A percentile compares a stretch with the other conserved stretches of the same genome.
phyloP scores from a whole-genome alignment of 1,140 invertebrate species.

The Drosophila nebulosa region DNA sequence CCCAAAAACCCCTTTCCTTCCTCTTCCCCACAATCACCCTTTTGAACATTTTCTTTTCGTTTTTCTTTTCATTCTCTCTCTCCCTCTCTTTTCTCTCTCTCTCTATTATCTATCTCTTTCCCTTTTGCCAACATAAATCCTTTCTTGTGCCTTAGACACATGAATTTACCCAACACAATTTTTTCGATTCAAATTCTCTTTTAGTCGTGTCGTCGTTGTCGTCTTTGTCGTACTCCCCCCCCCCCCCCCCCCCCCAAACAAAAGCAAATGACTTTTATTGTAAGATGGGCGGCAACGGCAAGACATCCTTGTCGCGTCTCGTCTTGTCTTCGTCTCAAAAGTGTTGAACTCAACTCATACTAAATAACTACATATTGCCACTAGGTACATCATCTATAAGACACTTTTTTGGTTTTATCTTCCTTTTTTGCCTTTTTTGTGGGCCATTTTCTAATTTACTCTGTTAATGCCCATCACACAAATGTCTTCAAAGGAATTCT shows the following conservation, averaged over 20 bases:
- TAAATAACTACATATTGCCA: too few species aligned
- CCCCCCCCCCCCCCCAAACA: background rate
- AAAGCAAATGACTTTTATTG: slow-evolving; percentile 43
- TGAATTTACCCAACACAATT: slow-evolving; percentile 51
- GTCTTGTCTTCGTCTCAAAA: background rate
- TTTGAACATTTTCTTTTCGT: slow-evolving; percentile 5
- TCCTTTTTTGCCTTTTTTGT: background rate
- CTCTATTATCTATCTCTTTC: slow-evolving; percentile 26
- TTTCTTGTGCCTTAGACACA: slow-evolving; percentile 56
- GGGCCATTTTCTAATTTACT: background rate
- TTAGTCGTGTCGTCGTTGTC: too few species aligned
- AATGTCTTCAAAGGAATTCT: background rate
- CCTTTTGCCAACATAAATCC: slow-evolving; percentile 35
- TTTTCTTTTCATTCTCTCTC: slow-evolving; percentile 10
- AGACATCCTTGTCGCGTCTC: background rate
- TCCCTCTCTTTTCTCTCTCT: slow-evolving; percentile 13
- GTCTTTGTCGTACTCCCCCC: too few species aligned
- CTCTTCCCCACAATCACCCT: background rate
- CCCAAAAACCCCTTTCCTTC: too few species aligned
- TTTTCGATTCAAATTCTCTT: slow-evolving; percentile 54
- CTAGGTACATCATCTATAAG: background rate
- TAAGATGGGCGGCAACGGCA: slow-evolving; percentile 8
- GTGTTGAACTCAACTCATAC: background rate
- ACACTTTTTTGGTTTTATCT: background rate
- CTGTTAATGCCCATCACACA: background rate